Conservation (phyloP, 2,888 invertebrate species). For the Clistopyga incitator region DNA sequence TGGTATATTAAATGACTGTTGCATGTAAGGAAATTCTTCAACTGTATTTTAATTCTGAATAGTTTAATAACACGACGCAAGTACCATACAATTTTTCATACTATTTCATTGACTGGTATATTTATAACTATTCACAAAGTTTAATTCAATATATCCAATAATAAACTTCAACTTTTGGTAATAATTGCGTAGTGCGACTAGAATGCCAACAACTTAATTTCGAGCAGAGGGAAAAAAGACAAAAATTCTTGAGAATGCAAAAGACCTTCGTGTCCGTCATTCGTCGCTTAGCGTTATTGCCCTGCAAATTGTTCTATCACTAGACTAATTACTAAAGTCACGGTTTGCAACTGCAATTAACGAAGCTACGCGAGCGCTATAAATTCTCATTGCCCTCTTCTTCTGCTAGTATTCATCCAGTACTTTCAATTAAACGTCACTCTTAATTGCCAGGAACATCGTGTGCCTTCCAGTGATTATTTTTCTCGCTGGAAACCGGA, state of each 20-base stretch:
- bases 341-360: conserved; percentile 56
- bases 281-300: neutral
- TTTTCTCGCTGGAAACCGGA: conserved; percentile 51
- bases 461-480: conserved; percentile 57
- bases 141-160: too few species aligned
- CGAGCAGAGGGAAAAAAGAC: neutral
- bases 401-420: conserved; percentile 10
- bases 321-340: conserved; percentile 50
- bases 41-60: too few species aligned
- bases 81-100: too few species aligned
- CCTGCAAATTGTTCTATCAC: conserved; percentile 32
- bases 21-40: neutral
- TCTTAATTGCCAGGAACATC: conserved; percentile 70
- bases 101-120: too few species aligned
- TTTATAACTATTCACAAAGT: too few species aligned
- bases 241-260: neutral
- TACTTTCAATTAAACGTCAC: conserved; percentile 74
- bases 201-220: neutral
- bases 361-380: conserved; percentile 65
- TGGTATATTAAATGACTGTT: too few species aligned
- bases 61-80: too few species aligned
- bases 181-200: neutral
- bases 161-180: neutral
- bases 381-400: conserved; percentile 74
- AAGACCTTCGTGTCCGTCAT: neutral